Conservation (phyloP, 1,140 invertebrate genomes). For the Drosophila nigromelanica region DNA sequence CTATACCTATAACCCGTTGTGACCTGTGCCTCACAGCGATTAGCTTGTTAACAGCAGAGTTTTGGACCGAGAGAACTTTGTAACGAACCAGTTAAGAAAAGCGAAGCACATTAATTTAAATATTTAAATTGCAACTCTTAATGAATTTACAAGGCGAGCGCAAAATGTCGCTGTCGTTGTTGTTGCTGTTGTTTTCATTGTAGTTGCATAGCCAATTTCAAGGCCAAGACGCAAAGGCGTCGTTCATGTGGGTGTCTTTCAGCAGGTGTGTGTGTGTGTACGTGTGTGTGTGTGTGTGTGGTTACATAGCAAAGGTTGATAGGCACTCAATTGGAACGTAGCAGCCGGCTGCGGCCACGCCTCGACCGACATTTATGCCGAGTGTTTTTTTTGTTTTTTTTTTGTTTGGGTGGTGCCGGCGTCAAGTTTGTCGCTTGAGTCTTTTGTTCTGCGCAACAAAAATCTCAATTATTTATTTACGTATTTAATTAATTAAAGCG, state of each 20-base stretch:
- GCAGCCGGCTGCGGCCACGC: slow-evolving; percentile 24
- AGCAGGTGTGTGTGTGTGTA: slow-evolving; percentile 9
- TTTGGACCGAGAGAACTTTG: too few relatives aligned
- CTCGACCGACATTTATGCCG: not conserved
- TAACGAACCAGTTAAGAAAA: not conserved
- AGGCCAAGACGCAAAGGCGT: slow-evolving; percentile 38
- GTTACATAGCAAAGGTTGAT: slow-evolving; percentile 26
- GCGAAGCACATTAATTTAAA: not conserved
- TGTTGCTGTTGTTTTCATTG: not conserved
- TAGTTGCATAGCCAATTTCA: slow-evolving; percentile 32
- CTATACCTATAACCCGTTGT: too few relatives aligned
- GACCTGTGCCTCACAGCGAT: too few relatives aligned
- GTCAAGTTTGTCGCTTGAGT: slow-evolving; percentile 73
- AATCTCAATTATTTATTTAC: slow-evolving; percentile 41
- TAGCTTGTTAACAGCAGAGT: too few relatives aligned
- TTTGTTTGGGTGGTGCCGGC: slow-evolving; percentile 33
- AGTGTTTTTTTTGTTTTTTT: slow-evolving; percentile 10
- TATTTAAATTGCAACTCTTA: slow-evolving; percentile 6
- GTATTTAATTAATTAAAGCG: slow-evolving; percentile 57
- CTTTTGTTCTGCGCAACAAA: slow-evolving; percentile 58
- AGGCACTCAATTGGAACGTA: slow-evolving; percentile 43
- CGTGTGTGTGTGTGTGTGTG: slow-evolving; percentile 3
- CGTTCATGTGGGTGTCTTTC: slow-evolving; percentile 25
- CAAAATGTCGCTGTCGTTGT: not conserved
- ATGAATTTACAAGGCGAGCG: slow-evolving; percentile 22